Percentiles rank a stretch among this genome's conserved stretches.
Conservation (phyloP, 2,113 vertebrate genomes). For the Axis porcinus region DNA sequence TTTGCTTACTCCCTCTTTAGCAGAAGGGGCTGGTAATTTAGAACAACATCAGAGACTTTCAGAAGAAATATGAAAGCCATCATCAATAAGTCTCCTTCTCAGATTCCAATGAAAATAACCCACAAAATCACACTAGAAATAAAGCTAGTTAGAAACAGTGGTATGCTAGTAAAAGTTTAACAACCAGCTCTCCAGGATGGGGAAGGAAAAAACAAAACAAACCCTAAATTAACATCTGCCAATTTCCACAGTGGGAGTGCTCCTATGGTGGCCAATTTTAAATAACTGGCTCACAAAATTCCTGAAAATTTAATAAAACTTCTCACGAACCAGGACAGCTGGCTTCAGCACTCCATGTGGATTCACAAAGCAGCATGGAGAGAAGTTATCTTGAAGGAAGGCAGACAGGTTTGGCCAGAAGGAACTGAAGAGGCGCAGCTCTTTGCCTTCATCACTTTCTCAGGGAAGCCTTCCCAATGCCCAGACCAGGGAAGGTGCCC, state of each 20-base stretch:
- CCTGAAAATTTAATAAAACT: not conserved
- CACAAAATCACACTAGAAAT: not conserved
- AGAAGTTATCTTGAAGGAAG: not conserved
- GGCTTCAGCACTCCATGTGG: not conserved
- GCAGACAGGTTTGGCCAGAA: not conserved
- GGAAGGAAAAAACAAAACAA: not conserved
- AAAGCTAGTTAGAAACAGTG: not conserved
- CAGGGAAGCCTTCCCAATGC: not conserved
- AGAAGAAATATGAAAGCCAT: not conserved
- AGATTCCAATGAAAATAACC: not conserved
- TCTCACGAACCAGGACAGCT: not conserved
- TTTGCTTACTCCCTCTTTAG: not conserved
- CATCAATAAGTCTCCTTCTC: not conserved
- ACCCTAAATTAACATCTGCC: not conserved
- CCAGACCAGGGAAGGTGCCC: not conserved
- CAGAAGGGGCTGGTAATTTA: not conserved
- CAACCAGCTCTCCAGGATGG: not conserved
- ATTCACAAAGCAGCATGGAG: not conserved
- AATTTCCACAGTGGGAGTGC: not conserved
- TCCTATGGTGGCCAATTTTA: not conserved
- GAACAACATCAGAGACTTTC: not conserved
- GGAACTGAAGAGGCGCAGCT: not conserved
- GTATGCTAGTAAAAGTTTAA: not conserved
- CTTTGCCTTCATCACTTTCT: not conserved
- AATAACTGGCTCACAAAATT: not conserved